These are phyloP conservation scores for Myotis myotis DNA, from an alignment of 2,797 vertebrate species.

Conservation along the genomic window DNA sequence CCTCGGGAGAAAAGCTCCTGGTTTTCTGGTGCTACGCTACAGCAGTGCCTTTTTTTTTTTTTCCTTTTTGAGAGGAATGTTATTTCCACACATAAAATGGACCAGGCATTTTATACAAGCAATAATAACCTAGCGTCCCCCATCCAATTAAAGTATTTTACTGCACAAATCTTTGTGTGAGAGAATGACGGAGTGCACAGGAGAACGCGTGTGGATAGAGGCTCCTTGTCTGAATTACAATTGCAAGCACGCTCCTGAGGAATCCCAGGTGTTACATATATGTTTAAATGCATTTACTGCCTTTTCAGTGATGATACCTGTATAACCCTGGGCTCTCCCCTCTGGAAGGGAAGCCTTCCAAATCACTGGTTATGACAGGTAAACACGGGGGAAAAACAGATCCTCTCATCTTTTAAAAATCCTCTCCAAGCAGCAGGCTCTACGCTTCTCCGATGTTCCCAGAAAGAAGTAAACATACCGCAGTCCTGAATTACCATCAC, in stretches of 20 bases:
- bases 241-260: constrained; percentile 40
- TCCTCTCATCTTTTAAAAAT: background rate
- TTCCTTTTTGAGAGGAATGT: constrained; percentile 79
- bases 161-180: constrained; percentile 78
- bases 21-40: constrained; percentile 72
- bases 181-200: constrained; percentile 9
- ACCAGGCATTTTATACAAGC: constrained; percentile 84
- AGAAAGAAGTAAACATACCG: constrained; percentile 50
- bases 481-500: background rate
- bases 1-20: constrained; percentile 73
- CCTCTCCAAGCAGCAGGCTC: background rate
- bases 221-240: constrained; percentile 73
- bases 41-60: constrained; percentile 65
- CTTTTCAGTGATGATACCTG: constrained; percentile 46
- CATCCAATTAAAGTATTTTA: constrained; percentile 84
- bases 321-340: constrained; percentile 32
- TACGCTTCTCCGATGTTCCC: background rate
- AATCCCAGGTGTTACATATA: constrained; percentile 44
- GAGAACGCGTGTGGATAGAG: constrained; percentile 61
- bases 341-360: constrained; percentile 60
- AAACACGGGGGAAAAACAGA: constrained; percentile 51
- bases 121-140: constrained; percentile 79
- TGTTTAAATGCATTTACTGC: background rate
- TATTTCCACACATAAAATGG: constrained; percentile 85
- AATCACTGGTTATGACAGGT: constrained; percentile 55